Percentiles rank a stretch among this genome's conserved stretches.
Evolutionary conservation across 1,140 invertebrate species (phyloP).

Genomic region (Rhopalosiphum padi): DNA sequence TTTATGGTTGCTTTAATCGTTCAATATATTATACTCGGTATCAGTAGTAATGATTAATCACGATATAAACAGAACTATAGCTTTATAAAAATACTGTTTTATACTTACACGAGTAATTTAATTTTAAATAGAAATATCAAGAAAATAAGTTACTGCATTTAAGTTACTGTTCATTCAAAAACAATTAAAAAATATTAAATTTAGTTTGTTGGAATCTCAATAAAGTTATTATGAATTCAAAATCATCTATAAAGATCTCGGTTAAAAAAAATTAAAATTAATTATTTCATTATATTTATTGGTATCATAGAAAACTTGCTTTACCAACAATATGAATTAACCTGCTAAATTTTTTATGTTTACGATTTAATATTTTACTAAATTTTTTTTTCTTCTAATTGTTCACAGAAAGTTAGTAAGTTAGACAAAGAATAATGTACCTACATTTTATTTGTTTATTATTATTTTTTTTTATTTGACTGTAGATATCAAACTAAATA

Average conservation of each 20-base stretch:
- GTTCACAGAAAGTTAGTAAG: background rate
- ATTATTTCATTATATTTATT: background rate
- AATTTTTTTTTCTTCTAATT: background rate
- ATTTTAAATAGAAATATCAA: background rate
- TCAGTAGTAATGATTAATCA: background rate
- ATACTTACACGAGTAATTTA: background rate
- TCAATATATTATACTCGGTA: background rate
- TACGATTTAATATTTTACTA: too few relatives aligned
- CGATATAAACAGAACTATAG: background rate
- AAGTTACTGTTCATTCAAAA: too few relatives aligned
- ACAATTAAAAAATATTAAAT: background rate
- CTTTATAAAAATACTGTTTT: background rate
- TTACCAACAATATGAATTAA: background rate
- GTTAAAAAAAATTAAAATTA: background rate
- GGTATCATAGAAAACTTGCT: background rate
- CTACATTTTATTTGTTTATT: background rate
- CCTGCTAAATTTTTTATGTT: background rate
- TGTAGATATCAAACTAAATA: background rate
- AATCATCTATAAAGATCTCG: background rate
- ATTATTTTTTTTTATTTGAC: background rate
- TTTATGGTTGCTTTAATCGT: background rate
- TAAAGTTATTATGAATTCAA: background rate
- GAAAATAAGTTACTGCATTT: too few relatives aligned
- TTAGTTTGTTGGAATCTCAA: background rate
- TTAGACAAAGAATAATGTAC: too few relatives aligned